Conservation (phyloP, 2,888 invertebrate genomes). For the Timema cristinae region DNA sequence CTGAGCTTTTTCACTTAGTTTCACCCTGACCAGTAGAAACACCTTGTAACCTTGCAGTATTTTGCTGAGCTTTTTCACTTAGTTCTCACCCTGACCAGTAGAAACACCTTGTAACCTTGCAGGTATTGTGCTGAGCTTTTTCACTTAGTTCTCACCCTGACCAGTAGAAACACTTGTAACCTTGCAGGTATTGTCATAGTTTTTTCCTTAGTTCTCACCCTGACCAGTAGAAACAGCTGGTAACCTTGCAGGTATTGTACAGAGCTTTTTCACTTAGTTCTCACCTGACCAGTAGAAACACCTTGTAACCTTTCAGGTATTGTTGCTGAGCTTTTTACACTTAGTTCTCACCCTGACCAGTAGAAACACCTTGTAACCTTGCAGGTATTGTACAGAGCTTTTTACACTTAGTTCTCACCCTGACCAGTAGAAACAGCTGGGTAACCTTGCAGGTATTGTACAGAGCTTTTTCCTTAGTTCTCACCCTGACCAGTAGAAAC, state of each 20-base stretch:
- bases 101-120: not conserved
- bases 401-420: not conserved
- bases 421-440: no score
- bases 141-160: not conserved
- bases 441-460: conserved; percentile 20
- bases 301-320: conserved; percentile 17
- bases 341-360: no score
- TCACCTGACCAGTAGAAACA: no score
- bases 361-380: not conserved
- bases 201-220: not conserved
- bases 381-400: conserved; percentile 17
- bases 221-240: no score
- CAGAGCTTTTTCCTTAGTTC: not conserved
- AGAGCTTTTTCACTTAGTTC: not conserved
- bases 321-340: not conserved
- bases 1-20: not conserved
- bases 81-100: no score
- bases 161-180: not conserved
- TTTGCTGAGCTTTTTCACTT: not conserved
- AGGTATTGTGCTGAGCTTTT: conserved; percentile 16
- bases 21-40: no score
- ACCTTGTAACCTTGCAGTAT: conserved; percentile 14
- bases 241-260: conserved; percentile 20
- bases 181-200: conserved; percentile 16
- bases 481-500: no score